phyloP scores from a whole-genome alignment of 2,888 invertebrate species.

The Heliconius ismenius region DNA sequence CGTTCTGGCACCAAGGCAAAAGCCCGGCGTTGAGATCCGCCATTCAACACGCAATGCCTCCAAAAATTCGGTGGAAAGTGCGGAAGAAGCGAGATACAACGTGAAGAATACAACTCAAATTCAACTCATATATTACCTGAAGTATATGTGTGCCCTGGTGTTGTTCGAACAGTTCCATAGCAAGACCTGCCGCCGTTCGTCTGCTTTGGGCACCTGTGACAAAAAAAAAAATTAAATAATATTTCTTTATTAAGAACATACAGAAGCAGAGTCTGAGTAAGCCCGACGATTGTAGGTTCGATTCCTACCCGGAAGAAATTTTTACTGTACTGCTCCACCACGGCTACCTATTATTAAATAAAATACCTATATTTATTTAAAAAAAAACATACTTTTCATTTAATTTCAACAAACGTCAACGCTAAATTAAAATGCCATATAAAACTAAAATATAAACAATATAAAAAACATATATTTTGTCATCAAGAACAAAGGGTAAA shows the following conservation, averaged over 20 bases:
- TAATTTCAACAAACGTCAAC: not conserved
- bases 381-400: not conserved
- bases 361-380: no score
- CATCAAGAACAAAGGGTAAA: constrained; percentile 43
- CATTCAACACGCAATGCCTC: no score
- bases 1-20: no score
- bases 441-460: constrained; percentile 26
- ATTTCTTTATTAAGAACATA: not conserved
- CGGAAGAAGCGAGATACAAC: no score
- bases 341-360: no score
- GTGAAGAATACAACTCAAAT: not conserved
- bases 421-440: constrained; percentile 18
- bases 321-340: no score
- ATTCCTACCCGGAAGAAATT: not conserved
- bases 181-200: constrained; percentile 87
- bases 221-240: constrained; percentile 49
- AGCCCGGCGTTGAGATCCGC: no score
- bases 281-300: not conserved
- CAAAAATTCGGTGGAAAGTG: no score
- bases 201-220: constrained; percentile 89
- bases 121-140: constrained; percentile 84
- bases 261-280: no score
- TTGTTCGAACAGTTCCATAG: constrained; percentile 95
- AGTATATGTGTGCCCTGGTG: constrained; percentile 98
- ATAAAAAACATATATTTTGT: constrained; percentile 31